Conservation (phyloP, 2,113 vertebrate species). For the Silurus asotus region DNA sequence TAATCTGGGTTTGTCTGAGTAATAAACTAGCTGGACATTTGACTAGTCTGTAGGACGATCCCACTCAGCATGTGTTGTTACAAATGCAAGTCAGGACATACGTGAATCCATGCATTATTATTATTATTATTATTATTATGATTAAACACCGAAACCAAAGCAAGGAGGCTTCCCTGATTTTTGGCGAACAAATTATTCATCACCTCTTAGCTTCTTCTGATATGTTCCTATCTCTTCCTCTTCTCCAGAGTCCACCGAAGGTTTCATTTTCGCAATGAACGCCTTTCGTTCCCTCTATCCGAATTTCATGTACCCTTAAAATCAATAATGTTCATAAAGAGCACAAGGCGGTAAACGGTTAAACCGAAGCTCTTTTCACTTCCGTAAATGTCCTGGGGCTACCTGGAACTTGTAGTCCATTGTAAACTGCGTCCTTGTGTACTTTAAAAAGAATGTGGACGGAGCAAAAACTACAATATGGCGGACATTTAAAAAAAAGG, state of each 20-base stretch:
- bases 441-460: too few relatives aligned
- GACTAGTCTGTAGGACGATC: not conserved
- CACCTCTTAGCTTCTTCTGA: slow-evolving; percentile 23
- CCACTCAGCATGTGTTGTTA: not conserved
- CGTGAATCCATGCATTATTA: not conserved
- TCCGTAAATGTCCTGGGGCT: not conserved
- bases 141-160: too few relatives aligned
- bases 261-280: not conserved
- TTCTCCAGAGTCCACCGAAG: slow-evolving; percentile 10
- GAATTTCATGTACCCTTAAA: too few relatives aligned
- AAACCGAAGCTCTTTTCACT: not conserved
- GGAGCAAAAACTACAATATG: slow-evolving; percentile 42
- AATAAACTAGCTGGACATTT: not conserved
- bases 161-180: too few relatives aligned
- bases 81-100: not conserved
- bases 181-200: not conserved
- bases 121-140: too few relatives aligned
- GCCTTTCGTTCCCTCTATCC: not conserved
- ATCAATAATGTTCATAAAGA: not conserved
- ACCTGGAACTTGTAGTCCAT: slow-evolving; percentile 15
- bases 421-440: not conserved
- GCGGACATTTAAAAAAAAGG: not conserved
- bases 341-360: not conserved
- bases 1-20: not conserved
- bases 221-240: slow-evolving; percentile 35